A percentile compares a stretch with the other conserved stretches of the same genome.
Evolutionary conservation across 2,888 invertebrate genomes (phyloP).

Genomic region (Perizoma flavofasciatum): DNA sequence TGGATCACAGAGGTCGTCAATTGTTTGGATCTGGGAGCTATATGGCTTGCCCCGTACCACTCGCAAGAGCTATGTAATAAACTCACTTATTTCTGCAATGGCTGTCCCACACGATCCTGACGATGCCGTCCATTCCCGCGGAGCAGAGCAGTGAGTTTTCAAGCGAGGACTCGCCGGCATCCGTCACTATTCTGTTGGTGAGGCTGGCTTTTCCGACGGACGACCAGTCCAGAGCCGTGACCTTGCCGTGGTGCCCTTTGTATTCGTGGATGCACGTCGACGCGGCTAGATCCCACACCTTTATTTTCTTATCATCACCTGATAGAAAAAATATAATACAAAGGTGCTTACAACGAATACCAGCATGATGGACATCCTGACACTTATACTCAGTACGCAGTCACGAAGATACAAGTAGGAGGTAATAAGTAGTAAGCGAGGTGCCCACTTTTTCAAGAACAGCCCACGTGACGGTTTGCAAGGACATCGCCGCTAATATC

Average conservation of each 20-base stretch:
- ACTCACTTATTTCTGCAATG: conserved; percentile 72
- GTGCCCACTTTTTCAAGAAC: too few relatives aligned
- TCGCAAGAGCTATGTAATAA: neutral
- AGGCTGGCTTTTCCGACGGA: conserved; percentile 66
- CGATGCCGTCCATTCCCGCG: conserved; percentile 86
- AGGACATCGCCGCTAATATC: too few relatives aligned
- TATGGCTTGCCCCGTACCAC: too few relatives aligned
- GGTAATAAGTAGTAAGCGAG: too few relatives aligned
- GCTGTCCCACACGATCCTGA: conserved; percentile 87
- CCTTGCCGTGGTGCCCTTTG: conserved; percentile 85
- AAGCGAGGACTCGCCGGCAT: conserved; percentile 54
- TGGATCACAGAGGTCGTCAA: too few relatives aligned
- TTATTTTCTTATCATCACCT: conserved; percentile 88
- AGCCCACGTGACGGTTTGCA: too few relatives aligned
- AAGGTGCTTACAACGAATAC: too few relatives aligned
- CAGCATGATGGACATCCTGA: too few relatives aligned
- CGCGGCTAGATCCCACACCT: conserved; percentile 89
- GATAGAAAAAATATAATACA: conserved; percentile 21
- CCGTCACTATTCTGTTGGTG: conserved; percentile 60
- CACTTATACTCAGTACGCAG: too few relatives aligned
- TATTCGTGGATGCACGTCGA: conserved; percentile 86
- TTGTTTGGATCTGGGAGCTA: too few relatives aligned
- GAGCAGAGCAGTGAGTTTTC: conserved; percentile 85
- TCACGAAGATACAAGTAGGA: too few relatives aligned
- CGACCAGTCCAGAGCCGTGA: conserved; percentile 86